Conservation (phyloP, 2,888 invertebrate genomes). For the Mesoligia furuncula region DNA sequence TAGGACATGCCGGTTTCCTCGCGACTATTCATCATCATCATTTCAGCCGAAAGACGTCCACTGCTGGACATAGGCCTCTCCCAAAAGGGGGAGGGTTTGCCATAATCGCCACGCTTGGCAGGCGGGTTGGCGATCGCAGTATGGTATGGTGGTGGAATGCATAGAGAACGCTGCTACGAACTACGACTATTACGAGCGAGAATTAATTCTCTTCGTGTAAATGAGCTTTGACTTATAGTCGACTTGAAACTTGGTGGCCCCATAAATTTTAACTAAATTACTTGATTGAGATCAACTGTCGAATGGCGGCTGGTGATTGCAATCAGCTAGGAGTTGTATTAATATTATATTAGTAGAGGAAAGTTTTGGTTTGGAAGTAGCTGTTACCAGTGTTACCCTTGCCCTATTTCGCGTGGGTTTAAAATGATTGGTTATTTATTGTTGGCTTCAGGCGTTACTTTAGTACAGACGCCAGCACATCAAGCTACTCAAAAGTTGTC, state of each 20-base stretch:
- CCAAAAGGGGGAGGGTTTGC: too few relatives aligned
- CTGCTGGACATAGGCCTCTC: too few relatives aligned
- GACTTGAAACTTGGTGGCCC: conserved; percentile 42
- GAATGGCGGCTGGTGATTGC: conserved; percentile 27
- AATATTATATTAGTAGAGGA: conserved; percentile 17
- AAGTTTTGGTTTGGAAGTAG: conserved; percentile 10
- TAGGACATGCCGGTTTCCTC: too few relatives aligned
- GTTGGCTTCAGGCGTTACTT: neutral
- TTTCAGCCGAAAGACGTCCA: too few relatives aligned
- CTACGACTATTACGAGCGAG: too few relatives aligned
- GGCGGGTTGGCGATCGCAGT: too few relatives aligned
- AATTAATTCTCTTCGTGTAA: conserved; percentile 2
- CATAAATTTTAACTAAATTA: conserved; percentile 62
- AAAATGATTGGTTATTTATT: neutral
- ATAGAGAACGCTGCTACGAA: too few relatives aligned
- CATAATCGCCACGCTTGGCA: too few relatives aligned
- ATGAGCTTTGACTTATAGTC: neutral
- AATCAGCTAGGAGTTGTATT: conserved; percentile 37
- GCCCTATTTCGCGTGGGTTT: neutral
- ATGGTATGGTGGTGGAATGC: too few relatives aligned
- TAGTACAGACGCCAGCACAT: too few relatives aligned
- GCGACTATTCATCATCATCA: too few relatives aligned
- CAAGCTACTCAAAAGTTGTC: too few relatives aligned
- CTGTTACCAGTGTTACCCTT: neutral
- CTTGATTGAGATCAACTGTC: conserved; percentile 30